phyloP scores from a whole-genome alignment of 2,113 vertebrate species.

The Circaetus gallicus region DNA sequence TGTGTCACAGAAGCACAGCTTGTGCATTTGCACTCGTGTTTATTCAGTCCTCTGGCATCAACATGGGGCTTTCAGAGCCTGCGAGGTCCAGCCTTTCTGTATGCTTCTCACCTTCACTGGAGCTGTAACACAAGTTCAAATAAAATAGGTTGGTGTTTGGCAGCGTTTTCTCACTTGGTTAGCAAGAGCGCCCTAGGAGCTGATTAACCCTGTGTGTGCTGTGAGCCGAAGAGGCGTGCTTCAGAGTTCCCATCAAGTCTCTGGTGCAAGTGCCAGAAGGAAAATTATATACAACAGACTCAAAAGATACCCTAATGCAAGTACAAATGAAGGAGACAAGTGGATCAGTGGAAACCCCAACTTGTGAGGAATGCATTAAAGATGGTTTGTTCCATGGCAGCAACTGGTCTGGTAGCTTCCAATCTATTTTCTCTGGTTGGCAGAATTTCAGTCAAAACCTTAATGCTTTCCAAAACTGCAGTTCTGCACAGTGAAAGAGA shows the following conservation, averaged over 20 bases:
- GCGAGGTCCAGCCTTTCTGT: background rate
- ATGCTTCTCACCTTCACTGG: background rate
- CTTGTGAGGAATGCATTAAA: background rate
- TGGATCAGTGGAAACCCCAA: background rate
- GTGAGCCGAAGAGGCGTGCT: accelerated
- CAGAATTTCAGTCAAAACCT: background rate
- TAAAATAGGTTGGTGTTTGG: background rate
- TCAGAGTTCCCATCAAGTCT: background rate
- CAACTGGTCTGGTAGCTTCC: background rate
- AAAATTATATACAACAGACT: background rate
- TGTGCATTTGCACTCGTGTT: accelerated
- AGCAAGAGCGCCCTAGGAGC: background rate
- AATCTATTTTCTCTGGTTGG: background rate
- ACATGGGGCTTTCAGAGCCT: background rate
- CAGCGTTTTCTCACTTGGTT: background rate
- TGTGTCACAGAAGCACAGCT: background rate
- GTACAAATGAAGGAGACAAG: background rate
- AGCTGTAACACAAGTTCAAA: background rate
- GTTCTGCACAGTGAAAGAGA: background rate
- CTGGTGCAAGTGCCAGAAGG: background rate
- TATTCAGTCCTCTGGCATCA: background rate
- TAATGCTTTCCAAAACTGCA: background rate
- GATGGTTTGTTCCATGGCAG: background rate
- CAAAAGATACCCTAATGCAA: background rate
- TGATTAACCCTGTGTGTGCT: background rate